Evolutionary conservation across 2,888 invertebrate species (phyloP), one percentile per base, ranked within the genome.

Genomic region (Trachelus stipa): DNA sequence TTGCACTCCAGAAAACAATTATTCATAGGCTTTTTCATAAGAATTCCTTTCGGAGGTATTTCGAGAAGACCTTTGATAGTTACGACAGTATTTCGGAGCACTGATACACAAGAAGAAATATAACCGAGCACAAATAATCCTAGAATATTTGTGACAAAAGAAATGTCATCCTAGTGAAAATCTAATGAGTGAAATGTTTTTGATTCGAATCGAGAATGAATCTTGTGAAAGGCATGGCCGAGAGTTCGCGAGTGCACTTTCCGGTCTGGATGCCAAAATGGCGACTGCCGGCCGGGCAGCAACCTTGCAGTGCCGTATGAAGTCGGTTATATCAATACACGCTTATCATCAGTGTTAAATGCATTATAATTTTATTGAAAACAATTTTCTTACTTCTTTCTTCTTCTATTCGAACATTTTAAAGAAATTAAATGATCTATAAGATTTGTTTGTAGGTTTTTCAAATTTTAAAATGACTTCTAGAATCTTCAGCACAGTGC

Each of bases 221-320:
- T 34, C 31, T 34, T 31, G 71, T 34, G 71, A 56, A 56, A 56
- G 56, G 56, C 56, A 56, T 56, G 56, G 56, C 74, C 30, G 34
- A 12, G 34, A 34, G 79, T 73, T 83, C 83, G 83, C 80, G 79
- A 75, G 78, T 83, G 83, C 83, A 83, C 86, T 87, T 88, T 87
- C 86, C 88, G 88, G 86, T 86, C 85, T 87, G 88, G 88, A 87
- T 90, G 89, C 88, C 90, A 91, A 91, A 91, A 91, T 91, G 91
- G 91, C 91, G 91, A 88, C 88, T 86, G 86, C 88, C 88, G 86
- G 88, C 88, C 87, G 85, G 87, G 81, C 84, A 85, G 68, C 74
- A 40, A 79, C 79, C 82, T 76, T 78, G 77, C 85, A 85, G 83
- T 82, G 74, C 79, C 82, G 84, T 86, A 81, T 76, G 74, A 79